Evolutionary conservation across 2,888 invertebrate species (phyloP).

Genomic region (Hoplodrina blanda): DNA sequence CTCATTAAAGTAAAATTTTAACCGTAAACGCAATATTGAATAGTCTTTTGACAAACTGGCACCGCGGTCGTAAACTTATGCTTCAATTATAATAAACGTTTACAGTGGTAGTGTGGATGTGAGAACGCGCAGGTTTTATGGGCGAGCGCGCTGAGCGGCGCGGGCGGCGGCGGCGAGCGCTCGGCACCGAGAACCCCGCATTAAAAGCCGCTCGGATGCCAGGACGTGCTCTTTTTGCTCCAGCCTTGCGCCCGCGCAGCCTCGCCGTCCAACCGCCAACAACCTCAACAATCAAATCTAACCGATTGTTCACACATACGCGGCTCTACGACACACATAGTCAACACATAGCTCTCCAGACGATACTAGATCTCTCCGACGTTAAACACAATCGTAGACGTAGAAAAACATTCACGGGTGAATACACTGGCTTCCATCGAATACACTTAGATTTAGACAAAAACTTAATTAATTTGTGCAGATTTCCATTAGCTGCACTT

Average conservation of each 20-base stretch:
- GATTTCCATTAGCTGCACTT: conserved; percentile 69
- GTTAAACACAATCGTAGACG: conserved; percentile 17
- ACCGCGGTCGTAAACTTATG: conserved; percentile 85
- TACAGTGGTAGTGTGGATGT: conserved; percentile 82
- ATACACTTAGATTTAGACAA: conserved; percentile 56
- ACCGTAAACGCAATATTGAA: conserved; percentile 73
- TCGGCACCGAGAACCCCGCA: conserved; percentile 75
- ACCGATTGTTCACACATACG: conserved; percentile 48
- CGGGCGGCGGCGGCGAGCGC: conserved; percentile 43
- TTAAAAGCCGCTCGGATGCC: conserved; percentile 77
- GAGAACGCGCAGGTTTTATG: conserved; percentile 86
- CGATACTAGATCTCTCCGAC: conserved; percentile 27
- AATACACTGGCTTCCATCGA: conserved; percentile 25
- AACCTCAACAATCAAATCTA: conserved; percentile 57
- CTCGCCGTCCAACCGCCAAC: conserved; percentile 39
- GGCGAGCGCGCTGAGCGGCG: conserved; percentile 64
- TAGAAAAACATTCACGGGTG: conserved; percentile 32
- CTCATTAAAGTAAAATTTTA: conserved; percentile 64
- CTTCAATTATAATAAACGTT: conserved; percentile 88
- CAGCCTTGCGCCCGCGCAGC: conserved; percentile 43
- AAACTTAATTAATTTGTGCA: conserved; percentile 64
- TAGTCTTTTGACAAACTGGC: conserved; percentile 79
- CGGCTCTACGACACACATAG: conserved; percentile 7
- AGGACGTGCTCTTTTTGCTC: conserved; percentile 81
- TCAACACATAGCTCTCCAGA: conserved; percentile 16